A percentile compares a stretch with the other conserved stretches of the same genome.
Conservation (phyloP, 2,888 invertebrate species). For the Orchesellides sinensis region DNA sequence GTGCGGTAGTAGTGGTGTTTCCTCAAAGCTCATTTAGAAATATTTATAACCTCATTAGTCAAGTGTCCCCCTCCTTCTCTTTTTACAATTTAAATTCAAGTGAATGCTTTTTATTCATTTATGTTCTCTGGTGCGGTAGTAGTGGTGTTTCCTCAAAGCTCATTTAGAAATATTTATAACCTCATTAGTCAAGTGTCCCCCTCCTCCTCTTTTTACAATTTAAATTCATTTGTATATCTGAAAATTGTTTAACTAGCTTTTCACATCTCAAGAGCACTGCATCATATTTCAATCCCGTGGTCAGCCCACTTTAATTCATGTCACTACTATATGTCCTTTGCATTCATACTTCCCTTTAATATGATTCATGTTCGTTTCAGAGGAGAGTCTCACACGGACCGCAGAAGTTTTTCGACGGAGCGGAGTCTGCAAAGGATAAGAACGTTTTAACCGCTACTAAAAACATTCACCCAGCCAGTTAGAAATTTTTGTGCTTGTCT, state of each 20-base stretch:
- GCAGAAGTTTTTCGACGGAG: not conserved
- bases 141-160: constrained; percentile 56
- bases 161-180: constrained; percentile 74
- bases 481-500: constrained; percentile 36
- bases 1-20: constrained; percentile 13
- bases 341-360: constrained; percentile 21
- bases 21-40: constrained; percentile 69
- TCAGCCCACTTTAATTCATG: constrained; percentile 70
- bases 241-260: constrained; percentile 63
- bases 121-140: constrained; percentile 49
- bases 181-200: constrained; percentile 74
- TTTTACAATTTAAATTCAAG: constrained; percentile 69
- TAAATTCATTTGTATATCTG: constrained; percentile 68
- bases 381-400: constrained; percentile 32
- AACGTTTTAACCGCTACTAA: not conserved
- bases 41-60: constrained; percentile 75
- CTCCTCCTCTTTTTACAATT: constrained; percentile 67
- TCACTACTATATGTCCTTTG: constrained; percentile 61
- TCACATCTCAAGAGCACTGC: constrained; percentile 66
- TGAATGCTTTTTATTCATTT: no score
- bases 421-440: not conserved
- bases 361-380: constrained; percentile 31
- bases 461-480: constrained; percentile 8
- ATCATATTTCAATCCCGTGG: constrained; percentile 69
- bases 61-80: constrained; percentile 70